These are phyloP conservation scores for Podabrus alpinus DNA, from an alignment of 2,888 invertebrate species.

Conservation along the genomic window DNA sequence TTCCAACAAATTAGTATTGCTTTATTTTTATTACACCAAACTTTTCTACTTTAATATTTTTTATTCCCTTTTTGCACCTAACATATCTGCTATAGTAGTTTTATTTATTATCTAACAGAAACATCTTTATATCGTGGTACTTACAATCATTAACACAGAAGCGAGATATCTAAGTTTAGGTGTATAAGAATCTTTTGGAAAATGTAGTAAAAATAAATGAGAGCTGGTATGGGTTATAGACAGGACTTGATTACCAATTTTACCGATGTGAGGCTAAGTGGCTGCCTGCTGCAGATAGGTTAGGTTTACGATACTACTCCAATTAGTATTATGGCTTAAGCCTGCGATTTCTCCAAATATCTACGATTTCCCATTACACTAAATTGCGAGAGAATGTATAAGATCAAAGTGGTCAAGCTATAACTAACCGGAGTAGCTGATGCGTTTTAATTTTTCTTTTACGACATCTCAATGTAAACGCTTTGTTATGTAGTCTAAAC, in stretches of 20 bases:
- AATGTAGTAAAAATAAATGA: conserved; percentile 32
- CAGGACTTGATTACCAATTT: conserved; percentile 48
- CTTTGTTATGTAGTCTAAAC: not conserved
- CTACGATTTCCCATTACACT: conserved; percentile 36
- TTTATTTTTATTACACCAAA: conserved; percentile 2
- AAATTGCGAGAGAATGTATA: conserved; percentile 32
- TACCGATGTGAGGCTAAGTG: conserved; percentile 44
- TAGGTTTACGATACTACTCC: conserved; percentile 47
- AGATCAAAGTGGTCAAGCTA: conserved; percentile 21
- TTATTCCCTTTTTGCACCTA: not conserved
- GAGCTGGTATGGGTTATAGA: conserved; percentile 41
- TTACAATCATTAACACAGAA: not conserved
- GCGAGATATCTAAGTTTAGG: not conserved
- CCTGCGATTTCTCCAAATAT: conserved; percentile 36
- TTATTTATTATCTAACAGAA: not conserved
- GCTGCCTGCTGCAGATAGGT: conserved; percentile 47
- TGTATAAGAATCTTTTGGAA: not conserved
- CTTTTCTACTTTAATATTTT: not conserved
- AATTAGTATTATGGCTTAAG: conserved; percentile 48
- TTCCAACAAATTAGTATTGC: conserved; percentile 13
- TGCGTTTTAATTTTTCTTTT: not conserved
- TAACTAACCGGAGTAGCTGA: conserved; percentile 7
- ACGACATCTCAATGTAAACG: not conserved
- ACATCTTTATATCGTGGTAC: not conserved
- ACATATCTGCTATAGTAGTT: not conserved